These are phyloP conservation scores for Megaleporinus macrocephalus DNA, from an alignment of 2,113 vertebrate genomes.

Conservation along the genomic window DNA sequence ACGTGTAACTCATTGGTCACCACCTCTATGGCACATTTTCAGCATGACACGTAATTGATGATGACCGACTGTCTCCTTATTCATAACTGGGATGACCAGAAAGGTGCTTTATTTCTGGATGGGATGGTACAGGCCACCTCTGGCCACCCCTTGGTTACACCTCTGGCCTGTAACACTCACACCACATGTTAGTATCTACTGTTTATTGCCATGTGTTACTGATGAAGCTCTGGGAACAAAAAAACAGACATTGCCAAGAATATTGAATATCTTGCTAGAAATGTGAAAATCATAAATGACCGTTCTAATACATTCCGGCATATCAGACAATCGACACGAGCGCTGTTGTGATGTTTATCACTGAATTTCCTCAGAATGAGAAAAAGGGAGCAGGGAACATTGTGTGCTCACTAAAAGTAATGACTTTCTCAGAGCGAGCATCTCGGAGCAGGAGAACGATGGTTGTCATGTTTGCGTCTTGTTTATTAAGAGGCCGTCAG, in stretches of 20 bases:
- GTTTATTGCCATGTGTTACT: neutral
- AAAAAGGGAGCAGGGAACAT: neutral
- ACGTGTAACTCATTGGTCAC: too few relatives aligned
- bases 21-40: too few relatives aligned
- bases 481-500: conserved; percentile 42
- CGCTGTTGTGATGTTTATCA: neutral
- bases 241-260: neutral
- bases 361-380: neutral
- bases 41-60: too few relatives aligned
- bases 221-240: neutral
- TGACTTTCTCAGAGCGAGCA: neutral
- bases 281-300: neutral
- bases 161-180: too few relatives aligned
- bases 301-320: neutral
- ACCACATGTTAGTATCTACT: neutral
- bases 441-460: neutral
- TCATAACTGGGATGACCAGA: too few relatives aligned
- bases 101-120: too few relatives aligned
- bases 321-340: neutral
- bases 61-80: too few relatives aligned
- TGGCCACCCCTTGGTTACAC: too few relatives aligned
- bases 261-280: neutral
- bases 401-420: neutral
- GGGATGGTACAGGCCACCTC: too few relatives aligned
- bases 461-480: conserved; percentile 16